These are phyloP conservation scores for Apantesis nais DNA, from an alignment of 2,888 invertebrate genomes.

Conservation along the genomic window DNA sequence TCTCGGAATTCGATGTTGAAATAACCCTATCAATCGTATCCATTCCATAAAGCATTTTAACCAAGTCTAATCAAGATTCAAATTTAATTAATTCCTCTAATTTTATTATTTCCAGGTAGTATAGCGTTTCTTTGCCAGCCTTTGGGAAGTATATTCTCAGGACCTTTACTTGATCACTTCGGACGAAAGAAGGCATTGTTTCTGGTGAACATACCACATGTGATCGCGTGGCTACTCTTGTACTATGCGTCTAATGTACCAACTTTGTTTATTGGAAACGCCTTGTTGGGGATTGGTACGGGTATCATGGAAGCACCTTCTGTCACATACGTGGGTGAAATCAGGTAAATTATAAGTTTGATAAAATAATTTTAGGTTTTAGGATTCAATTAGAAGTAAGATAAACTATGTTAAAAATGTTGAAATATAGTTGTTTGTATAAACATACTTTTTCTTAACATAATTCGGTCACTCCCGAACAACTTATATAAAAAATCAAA, in stretches of 20 bases:
- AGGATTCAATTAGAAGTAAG: too few species aligned
- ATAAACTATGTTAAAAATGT: too few species aligned
- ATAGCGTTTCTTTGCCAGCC: constrained; percentile 86
- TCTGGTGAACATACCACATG: constrained; percentile 85
- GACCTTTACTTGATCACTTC: constrained; percentile 82
- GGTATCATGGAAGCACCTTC: constrained; percentile 87
- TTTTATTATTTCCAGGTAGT: constrained; percentile 72
- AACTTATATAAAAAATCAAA: too few species aligned
- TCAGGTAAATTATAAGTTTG: constrained; percentile 64
- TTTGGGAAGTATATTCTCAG: constrained; percentile 85
- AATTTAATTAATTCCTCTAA: not conserved
- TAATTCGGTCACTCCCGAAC: too few species aligned
- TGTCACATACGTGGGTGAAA: constrained; percentile 87
- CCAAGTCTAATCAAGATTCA: not conserved
- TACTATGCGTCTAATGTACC: constrained; percentile 80
- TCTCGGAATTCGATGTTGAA: too few species aligned
- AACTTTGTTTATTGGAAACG: constrained; percentile 79
- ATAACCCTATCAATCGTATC: too few species aligned
- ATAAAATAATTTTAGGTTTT: not conserved
- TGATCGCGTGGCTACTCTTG: constrained; percentile 85
- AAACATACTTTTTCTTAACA: too few species aligned
- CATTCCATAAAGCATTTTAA: too few species aligned
- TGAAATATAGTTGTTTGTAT: too few species aligned
- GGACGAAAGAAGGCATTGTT: constrained; percentile 85
- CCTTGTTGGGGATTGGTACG: constrained; percentile 84